These are phyloP conservation scores for Trachymyrmex cornetzi DNA, from an alignment of 1,140 invertebrate genomes.

Conservation along the genomic window DNA sequence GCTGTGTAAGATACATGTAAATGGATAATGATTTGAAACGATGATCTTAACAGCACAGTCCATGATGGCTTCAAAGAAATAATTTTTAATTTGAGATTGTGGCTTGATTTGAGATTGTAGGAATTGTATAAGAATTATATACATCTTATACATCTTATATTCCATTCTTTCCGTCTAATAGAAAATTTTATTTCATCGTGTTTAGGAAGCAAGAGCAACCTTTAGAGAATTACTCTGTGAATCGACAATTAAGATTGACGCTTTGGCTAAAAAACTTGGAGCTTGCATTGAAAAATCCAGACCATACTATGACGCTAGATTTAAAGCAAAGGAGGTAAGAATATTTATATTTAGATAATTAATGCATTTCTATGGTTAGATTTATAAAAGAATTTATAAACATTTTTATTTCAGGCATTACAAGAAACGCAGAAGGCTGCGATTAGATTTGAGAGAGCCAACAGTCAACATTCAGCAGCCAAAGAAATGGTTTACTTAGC, in stretches of 20 bases:
- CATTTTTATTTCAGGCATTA: slow-evolving; percentile 85
- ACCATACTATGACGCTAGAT: slow-evolving; percentile 96
- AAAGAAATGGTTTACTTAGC: slow-evolving; percentile 97
- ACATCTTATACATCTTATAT: neutral
- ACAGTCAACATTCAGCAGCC: slow-evolving; percentile 96
- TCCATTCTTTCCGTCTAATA: neutral
- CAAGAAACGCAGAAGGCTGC: slow-evolving; percentile 93
- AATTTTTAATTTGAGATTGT: slow-evolving; percentile 37
- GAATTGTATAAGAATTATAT: slow-evolving; percentile 16
- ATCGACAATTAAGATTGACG: slow-evolving; percentile 94
- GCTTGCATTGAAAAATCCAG: slow-evolving; percentile 95
- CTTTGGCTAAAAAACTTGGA: slow-evolving; percentile 94
- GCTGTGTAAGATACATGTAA: slow-evolving; percentile 72
- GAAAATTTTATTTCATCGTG: slow-evolving; percentile 15
- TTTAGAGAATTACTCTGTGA: slow-evolving; percentile 95
- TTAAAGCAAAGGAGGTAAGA: slow-evolving; percentile 92
- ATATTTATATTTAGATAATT: slow-evolving; percentile 2
- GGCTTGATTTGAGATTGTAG: neutral
- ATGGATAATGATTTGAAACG: slow-evolving; percentile 80
- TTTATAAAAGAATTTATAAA: neutral
- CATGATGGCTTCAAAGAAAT: slow-evolving; percentile 75
- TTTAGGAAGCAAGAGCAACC: slow-evolving; percentile 93
- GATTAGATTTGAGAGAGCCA: slow-evolving; percentile 96
- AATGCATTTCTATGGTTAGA: neutral
- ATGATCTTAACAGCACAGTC: slow-evolving; percentile 73